Conservation (phyloP, 2,113 vertebrate genomes). For the Todiramphus saurophagus region DNA sequence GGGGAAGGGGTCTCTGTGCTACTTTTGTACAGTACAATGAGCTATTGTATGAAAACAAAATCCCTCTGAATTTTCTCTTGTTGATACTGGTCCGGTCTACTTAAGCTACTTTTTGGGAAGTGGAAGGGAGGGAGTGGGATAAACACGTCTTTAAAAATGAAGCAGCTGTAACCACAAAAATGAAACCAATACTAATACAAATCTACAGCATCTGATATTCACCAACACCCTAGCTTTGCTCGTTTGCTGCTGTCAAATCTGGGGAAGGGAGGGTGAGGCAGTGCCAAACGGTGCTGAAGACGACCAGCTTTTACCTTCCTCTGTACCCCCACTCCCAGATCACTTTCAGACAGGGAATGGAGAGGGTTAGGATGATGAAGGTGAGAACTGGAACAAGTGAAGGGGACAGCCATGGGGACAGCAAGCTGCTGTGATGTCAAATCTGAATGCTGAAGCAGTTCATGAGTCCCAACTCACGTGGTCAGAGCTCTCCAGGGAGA, state of each 20-base stretch:
- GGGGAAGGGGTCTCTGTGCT: conserved; percentile 48
- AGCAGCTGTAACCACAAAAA: conserved; percentile 66
- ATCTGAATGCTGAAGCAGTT: conserved; percentile 72
- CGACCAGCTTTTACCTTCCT: conserved; percentile 50
- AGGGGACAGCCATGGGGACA: conserved; percentile 44
- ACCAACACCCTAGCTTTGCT: conserved; percentile 47
- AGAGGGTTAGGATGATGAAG: conserved; percentile 32
- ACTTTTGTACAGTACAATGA: conserved; percentile 43
- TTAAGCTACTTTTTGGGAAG: conserved; percentile 53
- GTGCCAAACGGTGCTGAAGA: not conserved
- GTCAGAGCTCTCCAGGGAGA: conserved; percentile 95
- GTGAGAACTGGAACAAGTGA: conserved; percentile 44
- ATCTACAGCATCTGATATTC: conserved; percentile 56
- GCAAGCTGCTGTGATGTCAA: conserved; percentile 65
- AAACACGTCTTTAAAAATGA: conserved; percentile 53
- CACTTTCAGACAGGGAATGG: not conserved
- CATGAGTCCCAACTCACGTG: conserved; percentile 95
- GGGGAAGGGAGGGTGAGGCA: conserved; percentile 8
- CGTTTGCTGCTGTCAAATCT: not conserved
- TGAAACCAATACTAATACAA: conserved; percentile 53
- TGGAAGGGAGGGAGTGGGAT: not conserved
- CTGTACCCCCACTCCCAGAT: not conserved
- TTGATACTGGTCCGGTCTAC: conserved; percentile 64
- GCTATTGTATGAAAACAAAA: conserved; percentile 46
- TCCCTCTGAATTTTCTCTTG: conserved; percentile 49